Percentiles rank a stretch among this genome's conserved stretches.
Conservation (phyloP, 2,113 vertebrate genomes). For the Phyllopteryx taeniolatus region DNA sequence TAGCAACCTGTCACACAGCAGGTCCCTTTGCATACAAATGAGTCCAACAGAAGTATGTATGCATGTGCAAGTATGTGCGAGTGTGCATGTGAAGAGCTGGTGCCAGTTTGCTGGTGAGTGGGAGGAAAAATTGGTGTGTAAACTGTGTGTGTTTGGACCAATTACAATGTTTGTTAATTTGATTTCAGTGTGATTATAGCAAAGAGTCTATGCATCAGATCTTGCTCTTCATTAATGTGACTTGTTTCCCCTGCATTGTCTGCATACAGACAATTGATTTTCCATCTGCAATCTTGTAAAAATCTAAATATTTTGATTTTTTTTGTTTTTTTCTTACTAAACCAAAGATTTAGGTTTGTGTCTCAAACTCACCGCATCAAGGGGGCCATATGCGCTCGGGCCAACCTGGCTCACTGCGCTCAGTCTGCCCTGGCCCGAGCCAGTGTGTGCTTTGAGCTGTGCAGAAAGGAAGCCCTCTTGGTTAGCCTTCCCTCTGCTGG, state of each 20-base stretch:
- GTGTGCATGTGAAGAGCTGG: conserved; percentile 48
- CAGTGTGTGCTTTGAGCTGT: too few species aligned
- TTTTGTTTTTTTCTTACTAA: too few species aligned
- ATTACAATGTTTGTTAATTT: conserved; percentile 56
- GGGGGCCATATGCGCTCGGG: too few species aligned
- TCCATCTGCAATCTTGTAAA: background rate
- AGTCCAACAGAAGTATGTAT: conserved; percentile 50
- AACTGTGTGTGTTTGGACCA: conserved; percentile 39
- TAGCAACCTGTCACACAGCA: conserved; percentile 57
- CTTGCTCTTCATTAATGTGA: conserved; percentile 4
- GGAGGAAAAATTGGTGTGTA: conserved; percentile 32
- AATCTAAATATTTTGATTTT: background rate
- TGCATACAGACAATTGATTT: background rate
- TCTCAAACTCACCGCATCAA: too few species aligned
- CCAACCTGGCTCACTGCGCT: too few species aligned
- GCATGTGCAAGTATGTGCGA: conserved; percentile 46
- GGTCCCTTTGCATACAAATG: conserved; percentile 65
- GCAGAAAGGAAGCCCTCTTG: too few species aligned
- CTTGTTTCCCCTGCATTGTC: background rate
- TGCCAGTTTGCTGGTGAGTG: conserved; percentile 62
- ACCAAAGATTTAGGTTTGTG: too few species aligned
- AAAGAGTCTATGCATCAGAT: conserved; percentile 43
- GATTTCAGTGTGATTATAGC: conserved; percentile 44
- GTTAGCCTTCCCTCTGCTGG: too few species aligned
- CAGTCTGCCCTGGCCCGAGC: too few species aligned